phyloP scores from a whole-genome alignment of 2,797 vertebrate genomes.

The Buphagus erythrorhynchus region DNA sequence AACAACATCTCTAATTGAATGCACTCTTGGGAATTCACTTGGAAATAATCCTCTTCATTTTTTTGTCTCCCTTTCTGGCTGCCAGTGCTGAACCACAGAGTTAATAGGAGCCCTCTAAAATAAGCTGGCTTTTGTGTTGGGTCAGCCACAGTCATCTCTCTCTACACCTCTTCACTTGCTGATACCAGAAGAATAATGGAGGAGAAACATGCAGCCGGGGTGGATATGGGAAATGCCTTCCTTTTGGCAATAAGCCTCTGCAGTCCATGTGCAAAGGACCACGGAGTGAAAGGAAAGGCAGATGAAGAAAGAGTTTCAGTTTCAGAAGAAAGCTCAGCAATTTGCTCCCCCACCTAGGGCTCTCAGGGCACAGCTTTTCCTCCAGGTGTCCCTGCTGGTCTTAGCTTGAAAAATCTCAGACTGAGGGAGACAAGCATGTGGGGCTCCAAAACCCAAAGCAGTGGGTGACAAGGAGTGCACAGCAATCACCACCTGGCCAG shows the following conservation, averaged over 20 bases:
- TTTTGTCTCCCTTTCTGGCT: conserved; percentile 12
- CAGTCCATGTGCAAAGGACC: not conserved
- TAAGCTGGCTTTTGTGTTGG: not conserved
- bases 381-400: not conserved
- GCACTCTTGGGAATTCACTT: not conserved
- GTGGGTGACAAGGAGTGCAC: not conserved
- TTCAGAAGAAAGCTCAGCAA: not conserved
- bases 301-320: no score
- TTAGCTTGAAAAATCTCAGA: not conserved
- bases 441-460: not conserved
- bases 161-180: not conserved
- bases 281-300: not conserved
- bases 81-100: conserved; percentile 31
- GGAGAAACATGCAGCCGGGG: not conserved
- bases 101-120: conserved; percentile 1
- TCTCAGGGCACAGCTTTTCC: not conserved
- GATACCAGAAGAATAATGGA: not conserved
- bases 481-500: not conserved
- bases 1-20: conserved; percentile 17
- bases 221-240: not conserved
- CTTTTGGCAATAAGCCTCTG: not conserved
- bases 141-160: not conserved
- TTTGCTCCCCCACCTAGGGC: not conserved
- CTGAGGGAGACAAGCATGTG: not conserved
- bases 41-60: not conserved